A percentile compares a stretch with the other conserved stretches of the same genome.
Conservation (phyloP, 37 sponge, comb jelly and placozoan genomes). For the Aplysina aerophoba region DNA sequence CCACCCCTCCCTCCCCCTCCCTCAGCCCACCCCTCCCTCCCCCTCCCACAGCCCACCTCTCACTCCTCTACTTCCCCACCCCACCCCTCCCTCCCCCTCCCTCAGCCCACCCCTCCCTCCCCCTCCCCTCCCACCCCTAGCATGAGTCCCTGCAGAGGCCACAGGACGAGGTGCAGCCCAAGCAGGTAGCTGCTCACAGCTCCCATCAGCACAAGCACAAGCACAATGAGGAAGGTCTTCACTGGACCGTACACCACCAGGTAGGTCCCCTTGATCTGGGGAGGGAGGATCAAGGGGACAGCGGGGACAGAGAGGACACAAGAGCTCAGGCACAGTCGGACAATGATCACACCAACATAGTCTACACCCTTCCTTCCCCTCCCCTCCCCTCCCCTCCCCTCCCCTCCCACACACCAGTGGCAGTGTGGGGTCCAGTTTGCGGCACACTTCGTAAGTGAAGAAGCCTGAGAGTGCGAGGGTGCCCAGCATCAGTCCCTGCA, state of each 20-base stretch:
- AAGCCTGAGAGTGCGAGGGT: constrained; percentile 76
- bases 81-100: too few species aligned
- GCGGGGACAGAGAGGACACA: neutral
- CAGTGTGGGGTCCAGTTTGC: constrained; percentile 79
- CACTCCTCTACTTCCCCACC: too few species aligned
- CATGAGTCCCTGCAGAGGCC: constrained; percentile 70
- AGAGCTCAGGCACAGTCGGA: neutral
- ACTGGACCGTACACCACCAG: constrained; percentile 77
- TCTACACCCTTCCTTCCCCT: neutral
- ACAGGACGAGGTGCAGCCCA: constrained; percentile 55
- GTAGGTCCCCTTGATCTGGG: constrained; percentile 83
- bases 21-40: too few species aligned
- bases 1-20: too few species aligned
- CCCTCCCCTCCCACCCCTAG: constrained; percentile 43
- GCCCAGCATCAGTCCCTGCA: constrained; percentile 42
- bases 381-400: too few species aligned
- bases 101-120: too few species aligned
- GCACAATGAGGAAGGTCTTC: constrained; percentile 53
- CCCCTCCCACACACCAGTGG: constrained; percentile 50
- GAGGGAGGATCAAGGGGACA: neutral
- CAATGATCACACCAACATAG: too few species aligned
- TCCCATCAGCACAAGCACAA: constrained; percentile 54
- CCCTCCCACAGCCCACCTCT: too few species aligned
- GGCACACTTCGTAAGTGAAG: constrained; percentile 87
- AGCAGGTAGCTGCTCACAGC: constrained; percentile 50